Base-by-base conservation (phyloP, 2,888 invertebrate genomes). In the Phyllotreta cruciferae region DNA sequence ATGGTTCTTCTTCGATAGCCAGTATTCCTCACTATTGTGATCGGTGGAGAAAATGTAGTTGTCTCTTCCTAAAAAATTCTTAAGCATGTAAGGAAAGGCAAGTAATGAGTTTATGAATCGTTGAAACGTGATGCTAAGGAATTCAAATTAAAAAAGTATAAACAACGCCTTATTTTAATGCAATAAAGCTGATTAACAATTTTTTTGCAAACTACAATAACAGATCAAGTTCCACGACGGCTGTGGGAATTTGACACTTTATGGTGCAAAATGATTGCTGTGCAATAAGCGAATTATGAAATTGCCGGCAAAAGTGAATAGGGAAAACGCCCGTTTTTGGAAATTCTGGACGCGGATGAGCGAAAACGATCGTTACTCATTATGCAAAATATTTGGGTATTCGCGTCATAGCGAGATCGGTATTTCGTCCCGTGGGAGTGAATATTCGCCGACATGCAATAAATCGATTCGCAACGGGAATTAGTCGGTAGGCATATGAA, bases 21-120 rank as follows among this genome's bases (percentile, higher is more conserved):
- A 8, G 66, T 57, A 10, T 71, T 69, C 39, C 62, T 62, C 37
- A 72, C 62, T 39, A 71, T 55, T n/a, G 66, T 63, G 52, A 72
- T 70, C 38, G 67, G 71, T 4, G 64, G 63, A 3, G 66, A 60
- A 34, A 63, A 49, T 11, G 61, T 63, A 10, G 63, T 50, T n/a
- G 58, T 55, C 50, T 69, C 64, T 37, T 69, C 70, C 71, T 71
- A 42, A 55, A 66, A 66, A 44, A 57, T 3, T 39, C 8, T 6
- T 6, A 41, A 41, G 2, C 9, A 41, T 41, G 1, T 41, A 1
- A n/a, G 41, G 10, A 1, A 5, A 41, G 41, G 10, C 10, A 5
- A 41, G 4, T n/a, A 41, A 41, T 41, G 24, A 24, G 24, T 24
- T 24, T 24, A 24, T 24, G 24, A 4, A 24, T 24, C 24, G 24